phyloP scores from a whole-genome alignment of 2,113 vertebrate species.

The Pygoscelis adeliae region DNA sequence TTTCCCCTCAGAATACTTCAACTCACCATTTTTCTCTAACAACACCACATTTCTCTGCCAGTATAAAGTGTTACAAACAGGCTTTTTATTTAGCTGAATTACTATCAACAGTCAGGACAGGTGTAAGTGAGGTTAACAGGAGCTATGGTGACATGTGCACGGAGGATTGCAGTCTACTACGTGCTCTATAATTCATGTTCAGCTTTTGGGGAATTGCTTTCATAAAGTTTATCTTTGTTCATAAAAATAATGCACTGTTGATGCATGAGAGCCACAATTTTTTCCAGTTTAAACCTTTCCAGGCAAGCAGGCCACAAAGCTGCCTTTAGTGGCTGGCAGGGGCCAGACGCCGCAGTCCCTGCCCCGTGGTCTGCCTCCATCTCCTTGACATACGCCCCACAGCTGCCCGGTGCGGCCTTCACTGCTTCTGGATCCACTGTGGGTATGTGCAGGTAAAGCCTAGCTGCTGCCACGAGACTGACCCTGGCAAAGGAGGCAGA shows the following conservation, averaged over 20 bases:
- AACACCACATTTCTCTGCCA: not conserved
- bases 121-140: not conserved
- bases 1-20: not conserved
- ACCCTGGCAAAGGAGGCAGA: not conserved
- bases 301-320: not conserved
- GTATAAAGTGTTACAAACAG: not conserved
- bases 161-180: not conserved
- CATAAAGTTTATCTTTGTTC: not conserved
- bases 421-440: not conserved
- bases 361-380: not conserved
- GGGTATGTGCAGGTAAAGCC: not conserved
- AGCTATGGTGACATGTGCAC: not conserved
- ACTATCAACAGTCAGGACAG: not conserved
- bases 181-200: not conserved
- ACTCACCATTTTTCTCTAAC: not conserved
- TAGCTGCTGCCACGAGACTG: fast-evolving
- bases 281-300: not conserved
- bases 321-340: not conserved
- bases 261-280: not conserved
- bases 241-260: not conserved
- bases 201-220: not conserved
- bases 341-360: not conserved
- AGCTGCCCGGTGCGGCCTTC: not conserved
- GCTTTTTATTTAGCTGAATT: not conserved
- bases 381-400: not conserved